Conservation (phyloP, 92 coral and sea anemone species). For the Phymanthus crucifer region DNA sequence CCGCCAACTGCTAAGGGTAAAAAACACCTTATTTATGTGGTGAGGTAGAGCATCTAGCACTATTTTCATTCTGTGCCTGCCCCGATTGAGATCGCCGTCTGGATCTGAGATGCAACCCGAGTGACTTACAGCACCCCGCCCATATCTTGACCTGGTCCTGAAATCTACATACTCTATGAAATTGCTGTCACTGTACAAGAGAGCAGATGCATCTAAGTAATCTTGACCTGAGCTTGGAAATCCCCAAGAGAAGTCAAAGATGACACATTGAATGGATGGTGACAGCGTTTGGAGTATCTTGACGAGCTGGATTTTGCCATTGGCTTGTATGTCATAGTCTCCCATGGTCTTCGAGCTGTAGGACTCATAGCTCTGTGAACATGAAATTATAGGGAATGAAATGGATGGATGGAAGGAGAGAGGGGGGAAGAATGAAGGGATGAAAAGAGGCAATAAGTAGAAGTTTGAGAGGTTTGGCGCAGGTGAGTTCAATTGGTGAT, state of each 20-base stretch:
- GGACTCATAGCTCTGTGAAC: constrained; percentile 19
- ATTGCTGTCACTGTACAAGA: constrained; percentile 43
- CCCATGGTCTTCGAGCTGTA: constrained; percentile 40
- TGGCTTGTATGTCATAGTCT: constrained; percentile 55
- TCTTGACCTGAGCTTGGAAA: constrained; percentile 43
- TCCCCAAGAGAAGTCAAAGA: constrained; percentile 64
- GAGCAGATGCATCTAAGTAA: constrained; percentile 55
- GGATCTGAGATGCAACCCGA: constrained; percentile 36
- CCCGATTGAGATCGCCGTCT: constrained; percentile 26
- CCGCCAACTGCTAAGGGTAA: constrained; percentile 62
- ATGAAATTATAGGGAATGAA: background rate
- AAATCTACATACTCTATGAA: constrained; percentile 45
- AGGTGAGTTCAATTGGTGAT: too few species aligned
- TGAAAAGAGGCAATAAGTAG: too few species aligned
- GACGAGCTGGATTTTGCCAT: constrained; percentile 52
- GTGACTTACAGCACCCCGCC: constrained; percentile 45
- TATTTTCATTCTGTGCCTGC: constrained; percentile 41
- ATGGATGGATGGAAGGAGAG: background rate
- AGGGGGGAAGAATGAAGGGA: too few species aligned
- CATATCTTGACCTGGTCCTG: constrained; percentile 15
- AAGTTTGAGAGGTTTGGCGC: too few species aligned
- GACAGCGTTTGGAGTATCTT: constrained; percentile 56
- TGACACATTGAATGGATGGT: constrained; percentile 44
- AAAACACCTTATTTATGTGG: constrained; percentile 50
- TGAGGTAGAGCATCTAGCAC: constrained; percentile 37